Evolutionary conservation across 2,888 invertebrate species (phyloP).

Genomic region (Oxycera nigricornis): DNA sequence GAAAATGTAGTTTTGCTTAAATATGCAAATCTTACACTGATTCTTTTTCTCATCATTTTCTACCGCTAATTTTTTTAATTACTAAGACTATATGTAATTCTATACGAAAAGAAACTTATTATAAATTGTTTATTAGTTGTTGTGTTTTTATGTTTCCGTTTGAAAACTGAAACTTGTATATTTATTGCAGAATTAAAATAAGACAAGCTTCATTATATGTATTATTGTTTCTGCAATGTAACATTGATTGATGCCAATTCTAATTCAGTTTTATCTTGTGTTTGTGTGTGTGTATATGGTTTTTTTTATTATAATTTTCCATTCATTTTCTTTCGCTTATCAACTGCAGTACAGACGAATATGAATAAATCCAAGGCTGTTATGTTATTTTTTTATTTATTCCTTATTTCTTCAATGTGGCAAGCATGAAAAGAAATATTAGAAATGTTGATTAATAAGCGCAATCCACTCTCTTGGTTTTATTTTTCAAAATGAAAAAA

Average conservation of each 20-base stretch:
- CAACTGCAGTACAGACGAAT: not conserved
- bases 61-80: not conserved
- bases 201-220: too few relatives aligned
- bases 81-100: not conserved
- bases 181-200: slow-evolving; percentile 11
- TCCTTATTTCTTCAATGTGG: slow-evolving; percentile 35
- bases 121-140: too few relatives aligned
- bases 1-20: not conserved
- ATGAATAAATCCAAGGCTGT: slow-evolving; percentile 6
- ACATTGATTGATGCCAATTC: not conserved
- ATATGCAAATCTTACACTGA: not conserved
- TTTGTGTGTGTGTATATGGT: not conserved
- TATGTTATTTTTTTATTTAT: too few relatives aligned
- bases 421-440: slow-evolving; percentile 27
- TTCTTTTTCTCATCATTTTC: not conserved
- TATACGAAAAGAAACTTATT: not conserved
- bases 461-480: too few relatives aligned
- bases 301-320: not conserved
- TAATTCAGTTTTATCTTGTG: not conserved
- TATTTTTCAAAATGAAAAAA: too few relatives aligned
- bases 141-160: too few relatives aligned
- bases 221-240: not conserved
- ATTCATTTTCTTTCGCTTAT: not conserved
- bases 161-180: not conserved
- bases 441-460: too few relatives aligned